Percentiles rank a stretch among this genome's conserved stretches.
These are phyloP conservation scores for Manis javanica DNA, from an alignment of 2,797 vertebrate species.

Conservation along the genomic window DNA sequence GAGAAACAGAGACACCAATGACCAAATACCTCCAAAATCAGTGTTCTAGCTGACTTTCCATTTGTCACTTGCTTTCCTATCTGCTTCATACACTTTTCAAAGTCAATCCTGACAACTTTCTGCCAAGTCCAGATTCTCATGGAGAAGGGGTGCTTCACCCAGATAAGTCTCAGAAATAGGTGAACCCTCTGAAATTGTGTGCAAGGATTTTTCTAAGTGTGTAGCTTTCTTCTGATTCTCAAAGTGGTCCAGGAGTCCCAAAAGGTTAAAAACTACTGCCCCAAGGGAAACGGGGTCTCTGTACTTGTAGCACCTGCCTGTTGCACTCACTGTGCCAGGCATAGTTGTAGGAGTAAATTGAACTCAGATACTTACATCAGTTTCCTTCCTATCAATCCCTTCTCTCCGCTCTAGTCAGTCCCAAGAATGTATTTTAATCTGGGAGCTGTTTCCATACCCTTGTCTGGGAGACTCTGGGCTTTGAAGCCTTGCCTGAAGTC, in stretches of 20 bases:
- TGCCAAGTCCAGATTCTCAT: background rate
- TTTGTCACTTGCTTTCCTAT: background rate
- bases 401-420: background rate
- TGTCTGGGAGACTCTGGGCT: background rate
- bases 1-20: background rate
- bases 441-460: slow-evolving; percentile 21
- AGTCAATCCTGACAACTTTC: background rate
- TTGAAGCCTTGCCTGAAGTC: background rate
- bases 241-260: background rate
- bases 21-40: background rate
- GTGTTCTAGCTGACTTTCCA: background rate
- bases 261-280: background rate
- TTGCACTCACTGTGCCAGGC: background rate
- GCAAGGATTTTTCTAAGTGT: background rate
- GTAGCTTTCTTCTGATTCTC: background rate
- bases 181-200: background rate
- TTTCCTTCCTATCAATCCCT: background rate
- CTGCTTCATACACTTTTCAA: background rate
- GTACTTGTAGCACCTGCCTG: background rate
- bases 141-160: background rate
- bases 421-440: slow-evolving; percentile 29
- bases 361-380: background rate
- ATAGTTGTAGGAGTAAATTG: background rate
- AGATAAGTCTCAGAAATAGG: background rate
- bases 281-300: background rate